Evolutionary conservation across 2,113 vertebrate species (phyloP), one percentile per base, ranked within the genome.

Genomic region (Macquaria australasica): DNA sequence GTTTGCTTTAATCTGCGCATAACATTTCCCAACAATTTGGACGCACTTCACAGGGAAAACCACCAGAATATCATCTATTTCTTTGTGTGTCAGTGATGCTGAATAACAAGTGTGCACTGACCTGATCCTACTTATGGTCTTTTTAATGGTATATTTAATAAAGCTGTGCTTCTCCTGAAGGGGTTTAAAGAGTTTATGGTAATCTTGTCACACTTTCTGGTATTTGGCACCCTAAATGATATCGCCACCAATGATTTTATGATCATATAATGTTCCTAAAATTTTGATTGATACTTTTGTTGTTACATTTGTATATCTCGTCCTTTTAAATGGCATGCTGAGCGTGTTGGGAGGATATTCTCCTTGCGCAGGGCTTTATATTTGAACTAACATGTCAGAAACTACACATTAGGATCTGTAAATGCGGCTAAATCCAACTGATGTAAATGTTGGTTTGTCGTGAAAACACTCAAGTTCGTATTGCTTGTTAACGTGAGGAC

Each of bases 161-260:
- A 62, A 39, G 8, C 56, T 37, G 39, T 4, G 37, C 25, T n/a
- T 43, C 23, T 56, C 25, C 28, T 39, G 15, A 39, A 77, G 39
- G 41, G 39, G 20, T 56, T 75, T 62, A 8, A 80, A 53, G 56
- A 85, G 60, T 83, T 83, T 62, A 77, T 23, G 12, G 15, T 10
- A 43, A 18, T n/a, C 56, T 72, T 6, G 34, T 43, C 55, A 25
- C 31, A 68, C 55, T 71, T 73, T 64, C 34, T 76, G 21, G 34
- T 25, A n/a, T 39, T 55, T 39, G 2, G 58, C 31, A 3, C 3
- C 20, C 43, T 11, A 37, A n/a, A 39, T n/a, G 1, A 50, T 37
- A 50, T 56, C 7, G 0, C 37, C 48, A 31, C 3, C 0, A 11
- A 12, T 21, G 1, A 48, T 67, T 48, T 31, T 25, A 73, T 18